Percentiles rank a stretch among this genome's conserved stretches.
phyloP scores from a whole-genome alignment of 2,797 vertebrate genomes.

The Psittacula derbiana region DNA sequence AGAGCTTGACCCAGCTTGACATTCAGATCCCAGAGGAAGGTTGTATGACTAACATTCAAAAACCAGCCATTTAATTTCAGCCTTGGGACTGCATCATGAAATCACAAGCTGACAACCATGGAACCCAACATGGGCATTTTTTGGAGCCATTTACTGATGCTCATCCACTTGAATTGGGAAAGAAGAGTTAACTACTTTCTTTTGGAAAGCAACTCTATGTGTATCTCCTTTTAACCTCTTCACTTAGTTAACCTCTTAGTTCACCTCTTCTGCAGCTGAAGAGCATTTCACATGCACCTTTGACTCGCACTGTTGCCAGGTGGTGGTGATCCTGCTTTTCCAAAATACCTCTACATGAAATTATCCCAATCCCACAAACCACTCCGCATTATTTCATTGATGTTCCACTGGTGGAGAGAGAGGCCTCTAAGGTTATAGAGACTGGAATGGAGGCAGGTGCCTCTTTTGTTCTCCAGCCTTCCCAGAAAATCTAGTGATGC shows the following conservation, averaged over 20 bases:
- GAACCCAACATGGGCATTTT: background rate
- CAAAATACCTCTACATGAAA: conserved; percentile 10
- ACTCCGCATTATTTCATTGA: background rate
- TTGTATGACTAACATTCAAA: conserved; percentile 32
- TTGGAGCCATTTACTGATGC: background rate
- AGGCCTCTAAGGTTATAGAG: conserved; percentile 18
- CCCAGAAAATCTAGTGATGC: background rate
- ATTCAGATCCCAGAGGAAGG: conserved; percentile 26
- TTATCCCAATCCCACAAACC: conserved; percentile 45
- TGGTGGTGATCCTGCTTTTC: conserved; percentile 23
- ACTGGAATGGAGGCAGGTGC: background rate
- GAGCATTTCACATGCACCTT: background rate
- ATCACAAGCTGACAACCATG: background rate
- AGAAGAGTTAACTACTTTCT: background rate
- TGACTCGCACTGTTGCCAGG: background rate
- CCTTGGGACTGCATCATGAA: conserved; percentile 5
- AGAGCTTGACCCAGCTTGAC: conserved; percentile 48
- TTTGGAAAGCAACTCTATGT: background rate
- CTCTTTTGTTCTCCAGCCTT: conserved; percentile 32
- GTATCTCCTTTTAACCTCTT: background rate
- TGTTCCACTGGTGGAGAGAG: background rate
- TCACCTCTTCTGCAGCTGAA: background rate
- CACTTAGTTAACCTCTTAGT: background rate
- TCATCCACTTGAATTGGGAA: background rate
- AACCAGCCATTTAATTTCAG: conserved; percentile 15